phyloP scores from a whole-genome alignment of 2,113 vertebrate genomes.

The Cryptotis parvus region DNA sequence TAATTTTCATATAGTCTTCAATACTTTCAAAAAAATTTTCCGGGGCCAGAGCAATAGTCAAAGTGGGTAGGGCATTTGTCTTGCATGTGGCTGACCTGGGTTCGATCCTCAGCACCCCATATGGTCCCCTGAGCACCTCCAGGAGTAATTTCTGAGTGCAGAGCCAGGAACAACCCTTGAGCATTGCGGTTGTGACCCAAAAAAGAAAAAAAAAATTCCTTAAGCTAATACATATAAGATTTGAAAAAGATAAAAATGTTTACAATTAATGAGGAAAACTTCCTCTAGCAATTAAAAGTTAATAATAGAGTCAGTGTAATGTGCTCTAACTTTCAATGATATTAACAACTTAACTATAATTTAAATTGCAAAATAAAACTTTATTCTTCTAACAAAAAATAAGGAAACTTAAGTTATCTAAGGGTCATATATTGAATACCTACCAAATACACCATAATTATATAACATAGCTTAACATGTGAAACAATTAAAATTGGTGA shows the following conservation, averaged over 20 bases:
- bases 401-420: not conserved
- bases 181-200: too few relatives aligned
- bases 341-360: conserved; percentile 31
- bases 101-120: too few relatives aligned
- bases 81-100: too few relatives aligned
- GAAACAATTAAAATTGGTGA: not conserved
- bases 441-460: not conserved
- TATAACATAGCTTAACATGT: not conserved
- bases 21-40: not conserved
- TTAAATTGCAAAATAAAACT: conserved; percentile 4
- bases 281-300: not conserved
- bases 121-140: too few relatives aligned
- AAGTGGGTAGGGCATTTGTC: too few relatives aligned
- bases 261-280: not conserved
- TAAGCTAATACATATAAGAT: not conserved
- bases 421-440: not conserved
- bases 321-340: not conserved
- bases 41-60: too few relatives aligned
- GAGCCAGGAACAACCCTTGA: too few relatives aligned
- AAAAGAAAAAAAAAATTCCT: too few relatives aligned
- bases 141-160: too few relatives aligned
- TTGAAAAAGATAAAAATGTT: not conserved
- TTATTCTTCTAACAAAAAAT: conserved; percentile 5
- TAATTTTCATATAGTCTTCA: conserved; percentile 19
- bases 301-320: not conserved